Percentiles rank a stretch among this genome's conserved stretches.
Evolutionary conservation across 2,888 invertebrate genomes (phyloP).

Genomic region (Holacanthella duospinosa): DNA sequence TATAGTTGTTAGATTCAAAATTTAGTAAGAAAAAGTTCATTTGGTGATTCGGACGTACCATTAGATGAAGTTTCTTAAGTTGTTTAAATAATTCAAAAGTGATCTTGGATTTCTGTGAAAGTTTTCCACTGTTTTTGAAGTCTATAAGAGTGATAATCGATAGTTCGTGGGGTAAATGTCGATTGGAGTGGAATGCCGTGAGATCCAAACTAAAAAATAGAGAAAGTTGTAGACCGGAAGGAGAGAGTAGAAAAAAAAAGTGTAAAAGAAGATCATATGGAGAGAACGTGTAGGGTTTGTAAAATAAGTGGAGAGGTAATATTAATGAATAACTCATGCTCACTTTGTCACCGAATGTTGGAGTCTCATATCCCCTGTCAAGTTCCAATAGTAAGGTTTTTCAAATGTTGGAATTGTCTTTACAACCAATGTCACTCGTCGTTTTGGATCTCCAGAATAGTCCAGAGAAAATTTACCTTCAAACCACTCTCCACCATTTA

Average conservation of each 20-base stretch:
- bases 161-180: conserved; percentile 37
- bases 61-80: conserved; percentile 32
- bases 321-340: conserved; percentile 38
- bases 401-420: conserved; percentile 23
- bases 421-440: conserved; percentile 29
- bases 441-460: conserved; percentile 32
- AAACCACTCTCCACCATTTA: conserved; percentile 16
- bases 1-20: too few species aligned
- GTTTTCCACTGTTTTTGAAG: conserved; percentile 37
- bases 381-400: conserved; percentile 27
- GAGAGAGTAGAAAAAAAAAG: too few species aligned
- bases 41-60: conserved; percentile 21
- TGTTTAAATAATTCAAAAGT: conserved; percentile 38
- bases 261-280: conserved; percentile 16
- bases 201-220: conserved; percentile 31
- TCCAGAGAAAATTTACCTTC: conserved; percentile 32
- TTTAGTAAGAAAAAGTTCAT: not conserved
- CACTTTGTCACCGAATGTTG: conserved; percentile 37
- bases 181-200: conserved; percentile 32
- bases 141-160: conserved; percentile 39
- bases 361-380: conserved; percentile 26
- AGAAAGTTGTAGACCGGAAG: conserved; percentile 4
- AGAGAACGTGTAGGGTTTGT: conserved; percentile 17
- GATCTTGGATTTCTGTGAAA: conserved; percentile 36
- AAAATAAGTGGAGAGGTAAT: conserved; percentile 17